Evolutionary conservation across 2,113 vertebrate species (phyloP), one percentile per base, ranked within the genome.

Genomic region (Danio rerio): DNA sequence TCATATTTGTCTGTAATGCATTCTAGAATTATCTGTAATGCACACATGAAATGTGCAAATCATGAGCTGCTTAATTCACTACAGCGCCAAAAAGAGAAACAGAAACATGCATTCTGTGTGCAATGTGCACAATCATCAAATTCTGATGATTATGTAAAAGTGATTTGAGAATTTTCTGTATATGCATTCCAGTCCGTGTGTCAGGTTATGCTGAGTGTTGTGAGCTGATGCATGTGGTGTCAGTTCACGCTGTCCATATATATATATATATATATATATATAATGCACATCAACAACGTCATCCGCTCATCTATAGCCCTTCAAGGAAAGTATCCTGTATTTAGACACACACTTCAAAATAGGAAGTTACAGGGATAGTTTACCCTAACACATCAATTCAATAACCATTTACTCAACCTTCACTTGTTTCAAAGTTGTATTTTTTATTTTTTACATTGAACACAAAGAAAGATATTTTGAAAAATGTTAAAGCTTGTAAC

Each of bases 301-400:
- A 75, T 59, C 74, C 20, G 6, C 73, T 75, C 43, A 47, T 69
- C 65, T 47, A 18, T 77, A 13, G 56, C 43, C 12, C 58, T 77
- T 63, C 13, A 63, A 61, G 13, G 18, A 49, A 16, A 6, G 47
- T n/a, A 15, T 63, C 59, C 45, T 63, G 18, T 63, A 31, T 77
- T 62, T 49, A 50, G n/a, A n/a, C n/a, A n/a, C n/a, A n/a, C n/a
- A n/a, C n/a, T n/a, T n/a, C n/a, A n/a, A n/a, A n/a, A n/a, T n/a
- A n/a, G n/a, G n/a, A n/a, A n/a, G n/a, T n/a, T n/a, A n/a, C n/a
- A n/a, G n/a, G n/a, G n/a, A n/a, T n/a, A n/a, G n/a, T n/a, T n/a
- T n/a, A 31, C 31, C 31, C 31, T 31, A 31, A 52, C 2, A 52
- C 49, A 52, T 11, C 7, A 7, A 52, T 52, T 52, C 5, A 52